phyloP scores from a whole-genome alignment of 1,140 invertebrate species.

The Druon quercuslanigerum region DNA sequence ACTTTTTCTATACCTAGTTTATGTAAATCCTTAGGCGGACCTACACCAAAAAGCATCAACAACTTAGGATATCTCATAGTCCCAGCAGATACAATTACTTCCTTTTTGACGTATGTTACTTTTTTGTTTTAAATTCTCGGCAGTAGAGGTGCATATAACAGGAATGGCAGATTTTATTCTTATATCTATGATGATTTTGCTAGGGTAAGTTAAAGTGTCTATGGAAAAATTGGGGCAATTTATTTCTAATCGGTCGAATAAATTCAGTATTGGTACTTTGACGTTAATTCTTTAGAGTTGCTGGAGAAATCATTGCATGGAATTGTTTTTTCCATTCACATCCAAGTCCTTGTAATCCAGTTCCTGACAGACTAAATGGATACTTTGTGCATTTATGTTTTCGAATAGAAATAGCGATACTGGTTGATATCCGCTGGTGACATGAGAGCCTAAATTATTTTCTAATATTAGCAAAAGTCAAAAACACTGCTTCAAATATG shows the following conservation, averaged over 20 bases:
- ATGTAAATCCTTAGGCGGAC: constrained; percentile 74
- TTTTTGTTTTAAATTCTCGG: constrained; percentile 65
- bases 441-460: constrained; percentile 75
- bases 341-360: constrained; percentile 76
- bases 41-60: constrained; percentile 78
- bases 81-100: no score
- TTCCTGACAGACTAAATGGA: constrained; percentile 79
- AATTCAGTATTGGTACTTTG: no score
- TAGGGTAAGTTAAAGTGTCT: constrained; percentile 82
- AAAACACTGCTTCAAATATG: neutral
- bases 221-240: constrained; percentile 83
- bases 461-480: constrained; percentile 50
- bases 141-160: constrained; percentile 77
- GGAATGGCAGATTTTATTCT: constrained; percentile 82
- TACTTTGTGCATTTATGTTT: constrained; percentile 75
- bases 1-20: constrained; percentile 74
- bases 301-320: no score
- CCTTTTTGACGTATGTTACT: constrained; percentile 53
- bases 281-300: no score
- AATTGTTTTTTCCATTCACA: constrained; percentile 65
- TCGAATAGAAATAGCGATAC: constrained; percentile 80
- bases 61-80: constrained; percentile 77
- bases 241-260: no score
- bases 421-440: constrained; percentile 77
- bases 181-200: constrained; percentile 83